Percentiles rank a stretch among this genome's conserved stretches.
phyloP scores from a whole-genome alignment of 1,140 invertebrate genomes.

The Colletes gigas region DNA sequence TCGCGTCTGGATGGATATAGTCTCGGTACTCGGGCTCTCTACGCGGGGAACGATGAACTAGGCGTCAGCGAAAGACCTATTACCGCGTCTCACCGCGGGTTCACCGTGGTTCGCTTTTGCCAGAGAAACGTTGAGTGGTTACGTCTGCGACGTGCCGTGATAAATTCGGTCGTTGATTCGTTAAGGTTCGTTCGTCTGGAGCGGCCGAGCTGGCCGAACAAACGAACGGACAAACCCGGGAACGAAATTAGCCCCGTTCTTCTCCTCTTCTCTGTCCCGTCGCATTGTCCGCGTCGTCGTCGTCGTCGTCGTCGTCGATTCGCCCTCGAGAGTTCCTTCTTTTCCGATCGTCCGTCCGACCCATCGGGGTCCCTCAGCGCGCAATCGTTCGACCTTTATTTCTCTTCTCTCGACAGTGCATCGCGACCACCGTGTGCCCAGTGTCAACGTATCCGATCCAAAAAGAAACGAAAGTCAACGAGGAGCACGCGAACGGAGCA shows the following conservation, averaged over 20 bases:
- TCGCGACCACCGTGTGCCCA: background rate
- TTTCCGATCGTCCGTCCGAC: background rate
- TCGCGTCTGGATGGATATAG: slow-evolving; percentile 31
- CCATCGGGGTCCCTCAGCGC: background rate
- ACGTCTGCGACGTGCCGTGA: slow-evolving; percentile 48
- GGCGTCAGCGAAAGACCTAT: slow-evolving; percentile 37
- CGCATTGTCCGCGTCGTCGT: background rate
- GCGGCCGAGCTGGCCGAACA: slow-evolving; percentile 16
- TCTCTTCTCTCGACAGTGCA: slow-evolving; percentile 22
- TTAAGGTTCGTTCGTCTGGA: slow-evolving; percentile 49
- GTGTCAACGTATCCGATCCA: slow-evolving; percentile 15
- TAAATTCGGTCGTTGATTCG: slow-evolving; percentile 53
- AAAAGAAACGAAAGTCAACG: slow-evolving; percentile 12
- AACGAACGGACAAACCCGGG: slow-evolving; percentile 12
- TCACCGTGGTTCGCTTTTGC: slow-evolving; percentile 19
- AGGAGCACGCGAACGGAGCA: background rate
- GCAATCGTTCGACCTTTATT: background rate
- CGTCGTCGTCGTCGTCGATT: background rate
- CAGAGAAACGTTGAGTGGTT: slow-evolving; percentile 41
- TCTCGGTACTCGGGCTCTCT: background rate
- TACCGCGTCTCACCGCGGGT: slow-evolving; percentile 11
- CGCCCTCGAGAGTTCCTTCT: background rate
- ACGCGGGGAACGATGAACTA: background rate
- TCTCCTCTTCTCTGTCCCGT: background rate
- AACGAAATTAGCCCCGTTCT: slow-evolving; percentile 41